These are phyloP conservation scores for Phorcus lineatus DNA, from an alignment of 2,888 invertebrate species.

Conservation along the genomic window DNA sequence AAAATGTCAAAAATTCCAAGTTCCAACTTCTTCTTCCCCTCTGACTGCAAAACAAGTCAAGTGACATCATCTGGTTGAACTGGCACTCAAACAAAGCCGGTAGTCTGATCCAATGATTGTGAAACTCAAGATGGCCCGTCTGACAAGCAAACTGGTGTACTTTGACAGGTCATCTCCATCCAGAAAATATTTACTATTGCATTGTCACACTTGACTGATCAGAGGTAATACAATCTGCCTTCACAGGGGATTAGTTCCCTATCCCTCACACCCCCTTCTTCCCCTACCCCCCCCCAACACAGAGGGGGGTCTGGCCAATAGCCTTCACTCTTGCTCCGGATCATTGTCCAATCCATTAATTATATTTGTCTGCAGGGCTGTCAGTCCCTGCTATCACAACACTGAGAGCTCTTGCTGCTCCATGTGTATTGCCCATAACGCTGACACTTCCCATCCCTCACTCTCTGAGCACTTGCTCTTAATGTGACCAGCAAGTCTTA, in stretches of 20 bases:
- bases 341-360: slow-evolving; percentile 9
- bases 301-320: neutral
- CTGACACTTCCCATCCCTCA: neutral
- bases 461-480: neutral
- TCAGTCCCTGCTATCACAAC: slow-evolving; percentile 5
- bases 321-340: neutral
- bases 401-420: neutral
- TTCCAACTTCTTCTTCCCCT: too few species aligned
- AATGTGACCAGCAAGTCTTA: too few species aligned
- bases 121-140: too few species aligned
- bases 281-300: neutral
- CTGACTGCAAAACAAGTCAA: too few species aligned
- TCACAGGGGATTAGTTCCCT: neutral
- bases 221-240: slow-evolving; percentile 15
- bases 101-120: too few species aligned
- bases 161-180: too few species aligned
- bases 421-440: neutral
- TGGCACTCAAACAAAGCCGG: too few species aligned
- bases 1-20: too few species aligned
- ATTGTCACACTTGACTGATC: neutral
- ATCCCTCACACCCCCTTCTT: neutral
- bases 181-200: neutral
- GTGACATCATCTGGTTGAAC: too few species aligned
- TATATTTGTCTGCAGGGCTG: neutral
- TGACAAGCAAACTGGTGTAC: too few species aligned